Conservation (phyloP, 53 echinoderm and acorn worm genomes). For the Holothuria scabra region DNA sequence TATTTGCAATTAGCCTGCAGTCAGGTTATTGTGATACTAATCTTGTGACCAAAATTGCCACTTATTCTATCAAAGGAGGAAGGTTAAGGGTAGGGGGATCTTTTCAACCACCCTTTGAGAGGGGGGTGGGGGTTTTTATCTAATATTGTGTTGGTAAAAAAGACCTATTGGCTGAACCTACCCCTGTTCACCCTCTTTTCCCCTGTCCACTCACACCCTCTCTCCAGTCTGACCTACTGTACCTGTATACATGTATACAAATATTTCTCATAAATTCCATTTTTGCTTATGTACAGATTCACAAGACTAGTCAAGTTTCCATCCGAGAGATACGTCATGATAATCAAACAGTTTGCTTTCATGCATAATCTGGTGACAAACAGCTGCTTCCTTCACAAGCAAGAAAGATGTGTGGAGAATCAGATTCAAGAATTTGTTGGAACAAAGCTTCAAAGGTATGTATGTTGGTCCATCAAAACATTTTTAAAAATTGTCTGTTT, state of each 20-base stretch:
- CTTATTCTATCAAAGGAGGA: no score
- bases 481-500: not conserved
- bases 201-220: not conserved
- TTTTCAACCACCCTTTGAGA: no score
- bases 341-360: constrained; percentile 82
- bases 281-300: constrained; percentile 56
- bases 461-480: constrained; percentile 22
- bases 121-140: no score
- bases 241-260: no score
- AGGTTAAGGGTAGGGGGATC: no score
- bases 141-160: no score
- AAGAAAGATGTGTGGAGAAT: constrained; percentile 77
- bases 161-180: no score
- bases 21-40: no score
- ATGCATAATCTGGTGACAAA: constrained; percentile 76
- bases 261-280: not conserved
- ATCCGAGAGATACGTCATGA: constrained; percentile 63
- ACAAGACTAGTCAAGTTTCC: constrained; percentile 63
- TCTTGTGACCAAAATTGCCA: no score
- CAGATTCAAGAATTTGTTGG: constrained; percentile 64
- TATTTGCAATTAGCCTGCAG: no score
- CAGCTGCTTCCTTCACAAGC: constrained; percentile 61
- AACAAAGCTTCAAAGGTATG: constrained; percentile 62
- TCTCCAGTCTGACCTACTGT: not conserved
- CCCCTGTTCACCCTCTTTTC: no score